phyloP scores from a whole-genome alignment of 2,113 vertebrate species.

The Mungos mungo region DNA sequence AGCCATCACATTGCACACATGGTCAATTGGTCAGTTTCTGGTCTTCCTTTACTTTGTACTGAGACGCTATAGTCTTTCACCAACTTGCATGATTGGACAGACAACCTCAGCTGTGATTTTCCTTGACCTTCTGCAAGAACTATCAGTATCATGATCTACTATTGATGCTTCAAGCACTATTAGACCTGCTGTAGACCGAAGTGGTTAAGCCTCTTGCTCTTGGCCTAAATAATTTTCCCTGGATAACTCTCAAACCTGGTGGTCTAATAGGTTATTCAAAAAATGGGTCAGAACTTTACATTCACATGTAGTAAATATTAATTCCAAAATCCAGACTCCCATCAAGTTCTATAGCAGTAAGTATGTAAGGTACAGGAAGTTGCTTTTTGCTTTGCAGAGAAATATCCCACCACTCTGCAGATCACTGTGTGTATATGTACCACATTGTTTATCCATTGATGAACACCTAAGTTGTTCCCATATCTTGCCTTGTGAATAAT shows the following conservation, averaged over 20 bases:
- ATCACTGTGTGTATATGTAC: not conserved
- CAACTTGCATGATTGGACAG: not conserved
- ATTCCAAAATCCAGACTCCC: not conserved
- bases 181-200: not conserved
- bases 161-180: not conserved
- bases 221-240: not conserved
- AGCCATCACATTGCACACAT: not conserved
- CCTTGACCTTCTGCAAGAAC: not conserved
- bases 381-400: not conserved
- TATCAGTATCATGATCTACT: not conserved
- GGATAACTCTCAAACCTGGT: not conserved
- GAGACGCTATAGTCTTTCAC: not conserved
- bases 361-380: not conserved
- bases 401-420: not conserved
- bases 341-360: not conserved
- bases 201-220: not conserved
- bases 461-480: not conserved
- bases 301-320: not conserved
- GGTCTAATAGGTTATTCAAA: not conserved
- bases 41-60: not conserved
- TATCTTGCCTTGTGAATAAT: not conserved
- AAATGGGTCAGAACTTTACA: not conserved
- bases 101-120: not conserved
- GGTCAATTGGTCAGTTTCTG: not conserved
- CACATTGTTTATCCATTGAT: not conserved